phyloP scores from a whole-genome alignment of 2,888 invertebrate genomes.

The Platycheirus rosarum region DNA sequence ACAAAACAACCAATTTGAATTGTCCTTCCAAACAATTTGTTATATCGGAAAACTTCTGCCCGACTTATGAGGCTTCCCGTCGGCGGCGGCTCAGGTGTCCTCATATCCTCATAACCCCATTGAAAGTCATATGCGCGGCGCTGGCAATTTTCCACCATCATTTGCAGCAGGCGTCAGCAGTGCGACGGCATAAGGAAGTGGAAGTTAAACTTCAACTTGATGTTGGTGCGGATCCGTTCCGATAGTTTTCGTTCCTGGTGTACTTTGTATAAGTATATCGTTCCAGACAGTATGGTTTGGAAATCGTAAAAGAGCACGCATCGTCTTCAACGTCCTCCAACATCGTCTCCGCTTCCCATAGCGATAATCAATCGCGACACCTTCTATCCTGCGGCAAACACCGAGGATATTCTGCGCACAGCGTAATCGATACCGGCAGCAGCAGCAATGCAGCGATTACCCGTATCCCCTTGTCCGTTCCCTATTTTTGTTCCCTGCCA shows the following conservation, averaged over 20 bases:
- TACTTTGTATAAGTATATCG: neutral
- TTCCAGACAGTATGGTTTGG: slow-evolving; percentile 23
- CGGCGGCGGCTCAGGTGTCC: slow-evolving; percentile 59
- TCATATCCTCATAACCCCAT: slow-evolving; percentile 39
- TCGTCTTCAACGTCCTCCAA: slow-evolving; percentile 32
- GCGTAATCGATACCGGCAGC: slow-evolving; percentile 66
- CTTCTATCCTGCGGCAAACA: slow-evolving; percentile 62
- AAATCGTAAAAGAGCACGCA: slow-evolving; percentile 73
- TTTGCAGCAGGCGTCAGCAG: slow-evolving; percentile 22
- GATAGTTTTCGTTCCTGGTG: neutral
- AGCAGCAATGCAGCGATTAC: slow-evolving; percentile 54
- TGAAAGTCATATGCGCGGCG: slow-evolving; percentile 53
- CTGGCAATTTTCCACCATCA: slow-evolving; percentile 54
- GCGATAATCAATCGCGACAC: slow-evolving; percentile 73
- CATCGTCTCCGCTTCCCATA: slow-evolving; percentile 47
- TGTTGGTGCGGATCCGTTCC: slow-evolving; percentile 46
- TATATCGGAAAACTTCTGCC: slow-evolving; percentile 30
- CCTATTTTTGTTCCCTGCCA: neutral
- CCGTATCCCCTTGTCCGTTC: slow-evolving; percentile 31
- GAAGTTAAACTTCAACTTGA: slow-evolving; percentile 71
- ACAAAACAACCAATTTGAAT: slow-evolving; percentile 20
- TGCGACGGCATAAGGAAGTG: slow-evolving; percentile 52
- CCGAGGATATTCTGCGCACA: slow-evolving; percentile 45
- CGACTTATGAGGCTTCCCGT: slow-evolving; percentile 52
- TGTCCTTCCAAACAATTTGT: slow-evolving; percentile 38